Evolutionary conservation across 2,113 vertebrate species (phyloP), one percentile per base, ranked within the genome.

Genomic region (Grantiella picta): DNA sequence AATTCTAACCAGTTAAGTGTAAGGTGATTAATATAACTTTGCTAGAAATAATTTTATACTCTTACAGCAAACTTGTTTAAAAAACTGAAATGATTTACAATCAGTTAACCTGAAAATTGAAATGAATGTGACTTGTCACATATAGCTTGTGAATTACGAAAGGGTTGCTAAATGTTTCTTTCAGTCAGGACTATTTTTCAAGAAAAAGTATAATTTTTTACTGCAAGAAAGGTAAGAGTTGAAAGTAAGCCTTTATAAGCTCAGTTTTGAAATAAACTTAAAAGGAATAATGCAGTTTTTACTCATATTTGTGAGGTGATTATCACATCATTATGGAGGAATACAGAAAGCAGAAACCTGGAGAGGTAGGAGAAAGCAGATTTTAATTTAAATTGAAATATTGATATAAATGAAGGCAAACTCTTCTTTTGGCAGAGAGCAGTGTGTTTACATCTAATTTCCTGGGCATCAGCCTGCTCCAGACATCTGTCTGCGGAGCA

Each of bases 51-150:
- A 79, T 82, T 76, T 60, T 90, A 64, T 87, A 72, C 10, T 69
- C n/a, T 82, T 87, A 36, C 18, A 82, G 65, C 29, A 85, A 64
- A 65, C 70, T 85, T 90, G 31, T 90, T 94, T 83, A 70, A 83
- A 90, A 95, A 95, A 56, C 53, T 31, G 70, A 72, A 93, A 63
- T 87, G 9, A 77, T 81, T 93, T 93, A 85, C 63, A 81, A 68
- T 78, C 72, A 38, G 68, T 94, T 95, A 82, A 53, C 75, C 92
- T 88, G 68, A 89, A 95, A 96, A 96, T 91, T 78, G 77, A 90
- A 95, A 94, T 81, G 47, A 86, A 92, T 81, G 71, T 68, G 61
- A 59, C 77, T 95, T 92, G 95, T 86, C 90, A 78, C 29, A 44
- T 75, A 31, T 7, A 82, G 60, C 49, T 78, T 71, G 44, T 60